A percentile compares a stretch with the other conserved stretches of the same genome.
phyloP scores from a whole-genome alignment of 1,140 invertebrate species.

The Wasmannia auropunctata region DNA sequence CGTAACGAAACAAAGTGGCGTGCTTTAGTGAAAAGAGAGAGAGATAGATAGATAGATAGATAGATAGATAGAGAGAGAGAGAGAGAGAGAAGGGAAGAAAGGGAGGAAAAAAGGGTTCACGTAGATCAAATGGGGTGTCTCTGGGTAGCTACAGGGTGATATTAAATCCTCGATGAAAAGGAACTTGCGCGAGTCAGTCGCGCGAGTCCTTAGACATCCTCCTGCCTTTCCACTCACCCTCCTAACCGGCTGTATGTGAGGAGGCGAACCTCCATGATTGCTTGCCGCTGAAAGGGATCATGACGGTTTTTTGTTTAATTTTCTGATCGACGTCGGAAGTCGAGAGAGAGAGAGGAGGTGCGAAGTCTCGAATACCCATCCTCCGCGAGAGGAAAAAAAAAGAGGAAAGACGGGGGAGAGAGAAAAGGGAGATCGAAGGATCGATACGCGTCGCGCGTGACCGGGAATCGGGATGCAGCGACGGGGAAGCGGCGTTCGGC shows the following conservation, averaged over 20 bases:
- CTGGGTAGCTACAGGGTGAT: slow-evolving; percentile 62
- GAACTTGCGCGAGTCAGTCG: slow-evolving; percentile 52
- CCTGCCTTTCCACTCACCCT: not conserved
- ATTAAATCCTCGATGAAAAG: slow-evolving; percentile 77
- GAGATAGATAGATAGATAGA: too few relatives aligned
- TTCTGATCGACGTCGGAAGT: slow-evolving; percentile 51
- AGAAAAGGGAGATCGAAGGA: slow-evolving; percentile 16
- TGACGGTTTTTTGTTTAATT: slow-evolving; percentile 77
- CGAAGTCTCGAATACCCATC: slow-evolving; percentile 14
- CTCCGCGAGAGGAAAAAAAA: not conserved
- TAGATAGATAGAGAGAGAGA: too few relatives aligned
- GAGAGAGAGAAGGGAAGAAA: not conserved
- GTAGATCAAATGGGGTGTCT: slow-evolving; percentile 59
- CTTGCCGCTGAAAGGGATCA: slow-evolving; percentile 70
- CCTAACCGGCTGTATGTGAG: slow-evolving; percentile 66
- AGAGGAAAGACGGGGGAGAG: not conserved
- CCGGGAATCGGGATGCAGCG: slow-evolving; percentile 14
- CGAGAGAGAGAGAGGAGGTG: not conserved
- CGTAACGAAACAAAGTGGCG: slow-evolving; percentile 34
- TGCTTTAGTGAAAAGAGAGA: not conserved
- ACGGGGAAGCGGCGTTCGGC: not conserved
- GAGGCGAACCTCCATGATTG: slow-evolving; percentile 72
- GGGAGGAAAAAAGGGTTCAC: slow-evolving; percentile 8
- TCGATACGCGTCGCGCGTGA: slow-evolving; percentile 48
- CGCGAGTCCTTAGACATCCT: slow-evolving; percentile 55